Evolutionary conservation across 2,113 vertebrate species (phyloP), one percentile per base, ranked within the genome.

Genomic region (Vulpes lagopus): DNA sequence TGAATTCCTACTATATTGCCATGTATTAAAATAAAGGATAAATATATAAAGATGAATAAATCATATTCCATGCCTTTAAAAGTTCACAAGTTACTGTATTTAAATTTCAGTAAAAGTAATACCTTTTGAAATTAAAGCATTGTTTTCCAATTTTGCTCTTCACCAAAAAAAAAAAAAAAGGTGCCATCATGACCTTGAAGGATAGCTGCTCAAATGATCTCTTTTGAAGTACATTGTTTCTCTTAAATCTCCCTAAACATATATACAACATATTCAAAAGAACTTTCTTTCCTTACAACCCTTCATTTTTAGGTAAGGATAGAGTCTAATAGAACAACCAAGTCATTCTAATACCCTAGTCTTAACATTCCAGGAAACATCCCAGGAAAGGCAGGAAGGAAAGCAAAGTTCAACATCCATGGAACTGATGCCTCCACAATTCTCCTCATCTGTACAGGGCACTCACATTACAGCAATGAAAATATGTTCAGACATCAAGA

Each of bases 91-190:
- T 73, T 62, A 67, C 5, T 35, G 43, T 11, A 49, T n/a, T 92
- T 96, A 53, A 94, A 92, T 95, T 91, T 87, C 35, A 32, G 16
- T 87, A 53, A 93, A 95, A 94, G 92, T 64, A 95, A 74, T 43
- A 79, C 35, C 90, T 62, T 89, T 86, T 94, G 3, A 30, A 96
- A 76, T 89, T 67, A 90, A 92, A 91, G 35, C 35, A 43, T 30
- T 57, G 38, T 57, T 91, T 92, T 53, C 80, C 25, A 79, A 69
- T 88, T 79, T 94, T 85, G 35, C 25, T 94, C 49, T 79, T 71
- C 22, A 89, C 14, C 73, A 57, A 17, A 64, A 62, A 43, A 43
- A 43, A 43, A 43, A 43, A 43, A 94, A 94, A 59, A 27, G 19
- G 9, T 51, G 10, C 32, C 51, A 62, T 62, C 27, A 9, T 32